Evolutionary conservation across 2,888 invertebrate species (phyloP).

Genomic region (Sphinx pinastri): DNA sequence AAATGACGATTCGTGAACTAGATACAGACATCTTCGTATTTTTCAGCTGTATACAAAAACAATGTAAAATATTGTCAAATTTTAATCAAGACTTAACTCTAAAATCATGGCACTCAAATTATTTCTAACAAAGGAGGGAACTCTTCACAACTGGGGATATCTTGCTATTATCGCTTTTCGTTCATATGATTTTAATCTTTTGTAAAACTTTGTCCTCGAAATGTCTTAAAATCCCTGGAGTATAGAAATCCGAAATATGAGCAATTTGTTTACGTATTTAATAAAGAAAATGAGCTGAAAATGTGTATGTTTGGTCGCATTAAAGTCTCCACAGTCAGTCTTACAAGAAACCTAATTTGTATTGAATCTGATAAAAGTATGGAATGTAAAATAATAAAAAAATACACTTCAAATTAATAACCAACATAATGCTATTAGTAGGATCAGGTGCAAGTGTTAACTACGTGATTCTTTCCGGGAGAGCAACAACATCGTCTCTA

Average conservation of each 20-base stretch:
- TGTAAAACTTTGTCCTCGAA: conserved; percentile 50
- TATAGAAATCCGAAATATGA: conserved; percentile 69
- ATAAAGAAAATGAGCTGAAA: conserved; percentile 62
- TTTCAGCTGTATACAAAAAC: conserved; percentile 34
- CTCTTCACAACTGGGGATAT: conserved; percentile 77
- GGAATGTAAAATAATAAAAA: conserved; percentile 71
- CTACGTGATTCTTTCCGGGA: conserved; percentile 55
- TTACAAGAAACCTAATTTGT: conserved; percentile 75
- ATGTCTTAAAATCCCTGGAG: conserved; percentile 47
- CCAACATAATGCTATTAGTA: conserved; percentile 49
- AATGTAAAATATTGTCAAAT: conserved; percentile 76
- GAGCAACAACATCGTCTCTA: conserved; percentile 50
- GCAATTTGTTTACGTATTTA: conserved; percentile 70
- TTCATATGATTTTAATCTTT: conserved; percentile 47
- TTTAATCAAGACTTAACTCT: conserved; percentile 72
- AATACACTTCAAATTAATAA: conserved; percentile 51
- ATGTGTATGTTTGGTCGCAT: conserved; percentile 68
- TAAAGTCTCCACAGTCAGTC: conserved; percentile 77
- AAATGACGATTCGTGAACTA: conserved; percentile 4
- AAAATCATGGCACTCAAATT: conserved; percentile 81
- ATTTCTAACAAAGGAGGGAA: conserved; percentile 81
- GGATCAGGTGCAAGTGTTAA: conserved; percentile 35
- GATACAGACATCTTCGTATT: not conserved
- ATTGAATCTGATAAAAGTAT: conserved; percentile 67
- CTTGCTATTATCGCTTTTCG: conserved; percentile 55